phyloP scores from a whole-genome alignment of 2,797 vertebrate species.

The Podarcis siculus region DNA sequence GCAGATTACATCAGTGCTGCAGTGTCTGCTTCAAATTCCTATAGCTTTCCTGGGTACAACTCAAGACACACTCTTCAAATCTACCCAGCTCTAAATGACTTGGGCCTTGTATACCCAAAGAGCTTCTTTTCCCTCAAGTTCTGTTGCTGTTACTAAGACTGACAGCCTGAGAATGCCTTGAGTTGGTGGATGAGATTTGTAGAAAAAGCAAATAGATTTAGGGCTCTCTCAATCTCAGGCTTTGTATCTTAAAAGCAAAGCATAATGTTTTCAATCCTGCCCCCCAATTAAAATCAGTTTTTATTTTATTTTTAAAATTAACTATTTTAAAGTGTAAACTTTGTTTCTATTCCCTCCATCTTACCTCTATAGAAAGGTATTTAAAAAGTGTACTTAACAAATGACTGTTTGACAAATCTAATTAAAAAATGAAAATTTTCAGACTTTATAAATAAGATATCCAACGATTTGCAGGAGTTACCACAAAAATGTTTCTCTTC shows the following conservation, averaged over 20 bases:
- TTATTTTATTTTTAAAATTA: not conserved
- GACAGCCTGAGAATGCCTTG: not conserved
- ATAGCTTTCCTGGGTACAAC: not conserved
- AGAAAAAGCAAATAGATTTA: not conserved
- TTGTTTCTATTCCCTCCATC: not conserved
- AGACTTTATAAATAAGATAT: too few species aligned
- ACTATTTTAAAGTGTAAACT: not conserved
- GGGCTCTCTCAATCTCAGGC: too few species aligned
- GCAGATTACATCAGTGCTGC: constrained; percentile 15
- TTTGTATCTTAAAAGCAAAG: not conserved
- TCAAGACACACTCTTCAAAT: not conserved
- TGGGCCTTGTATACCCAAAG: not conserved
- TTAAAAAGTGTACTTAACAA: not conserved
- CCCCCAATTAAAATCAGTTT: not conserved
- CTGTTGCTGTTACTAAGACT: not conserved
- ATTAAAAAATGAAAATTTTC: too few species aligned
- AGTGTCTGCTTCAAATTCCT: not conserved
- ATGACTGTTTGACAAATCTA: too few species aligned
- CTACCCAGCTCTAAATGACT: not conserved
- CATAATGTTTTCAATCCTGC: not conserved
- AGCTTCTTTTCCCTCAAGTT: not conserved
- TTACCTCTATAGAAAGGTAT: too few species aligned
- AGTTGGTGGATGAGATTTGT: not conserved
- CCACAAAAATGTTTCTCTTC: too few species aligned
- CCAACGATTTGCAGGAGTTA: too few species aligned